Evolutionary conservation across 1,140 invertebrate species (phyloP).

Genomic region (Zophobas morio): DNA sequence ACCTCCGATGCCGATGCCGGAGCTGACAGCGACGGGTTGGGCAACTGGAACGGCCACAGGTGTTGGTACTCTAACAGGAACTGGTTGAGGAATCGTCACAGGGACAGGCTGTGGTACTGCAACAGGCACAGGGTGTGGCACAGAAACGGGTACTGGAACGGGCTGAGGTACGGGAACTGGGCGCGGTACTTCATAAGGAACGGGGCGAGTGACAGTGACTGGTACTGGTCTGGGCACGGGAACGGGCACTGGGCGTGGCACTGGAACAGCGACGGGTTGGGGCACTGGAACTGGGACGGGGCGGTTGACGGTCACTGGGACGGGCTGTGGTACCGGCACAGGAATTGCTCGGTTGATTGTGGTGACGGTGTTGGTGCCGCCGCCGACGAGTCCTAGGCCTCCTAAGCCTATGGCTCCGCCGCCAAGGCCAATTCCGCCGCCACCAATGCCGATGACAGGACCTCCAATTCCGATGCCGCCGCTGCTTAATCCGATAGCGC

Average conservation of each 20-base stretch:
- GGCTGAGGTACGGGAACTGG: slow-evolving; percentile 49
- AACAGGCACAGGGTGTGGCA: slow-evolving; percentile 60
- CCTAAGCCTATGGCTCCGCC: slow-evolving; percentile 13
- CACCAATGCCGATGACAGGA: slow-evolving; percentile 23
- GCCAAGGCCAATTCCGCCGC: slow-evolving; percentile 24
- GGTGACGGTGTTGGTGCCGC: slow-evolving; percentile 46
- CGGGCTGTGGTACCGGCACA: slow-evolving; percentile 61
- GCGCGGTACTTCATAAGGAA: slow-evolving; percentile 56
- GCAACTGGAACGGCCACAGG: slow-evolving; percentile 53
- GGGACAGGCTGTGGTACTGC: slow-evolving; percentile 59
- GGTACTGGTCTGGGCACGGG: slow-evolving; percentile 28
- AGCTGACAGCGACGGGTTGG: slow-evolving; percentile 24
- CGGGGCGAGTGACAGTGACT: slow-evolving; percentile 48
- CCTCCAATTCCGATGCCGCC: slow-evolving; percentile 6
- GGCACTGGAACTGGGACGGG: slow-evolving; percentile 59
- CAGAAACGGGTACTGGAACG: slow-evolving; percentile 52
- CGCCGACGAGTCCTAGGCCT: slow-evolving; percentile 19
- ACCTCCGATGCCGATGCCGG: slow-evolving; percentile 19
- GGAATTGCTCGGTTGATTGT: slow-evolving; percentile 55
- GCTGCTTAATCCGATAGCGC: slow-evolving; percentile 1
- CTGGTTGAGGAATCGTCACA: slow-evolving; percentile 53
- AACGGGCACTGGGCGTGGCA: slow-evolving; percentile 62
- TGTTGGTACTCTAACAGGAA: slow-evolving; percentile 50
- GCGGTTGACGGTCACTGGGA: slow-evolving; percentile 68
- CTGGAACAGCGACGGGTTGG: slow-evolving; percentile 56